Percentiles rank a stretch among this genome's conserved stretches.
Conservation (phyloP, 1,140 invertebrate genomes). For the Pogonognathellus flavescens region DNA sequence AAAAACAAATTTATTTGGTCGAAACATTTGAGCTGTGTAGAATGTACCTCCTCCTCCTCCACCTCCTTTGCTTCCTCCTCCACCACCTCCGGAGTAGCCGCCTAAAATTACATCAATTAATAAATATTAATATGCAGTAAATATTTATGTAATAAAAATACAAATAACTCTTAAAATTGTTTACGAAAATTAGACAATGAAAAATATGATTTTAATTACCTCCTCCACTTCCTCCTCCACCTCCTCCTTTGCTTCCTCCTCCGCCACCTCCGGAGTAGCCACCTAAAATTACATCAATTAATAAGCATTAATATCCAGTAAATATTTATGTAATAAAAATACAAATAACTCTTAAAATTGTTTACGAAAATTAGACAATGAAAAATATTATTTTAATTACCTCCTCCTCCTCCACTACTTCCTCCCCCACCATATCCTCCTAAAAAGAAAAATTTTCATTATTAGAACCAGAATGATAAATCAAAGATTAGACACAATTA, state of each 20-base stretch:
- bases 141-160: too few relatives aligned
- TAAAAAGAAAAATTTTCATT: background rate
- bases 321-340: too few relatives aligned
- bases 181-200: too few relatives aligned
- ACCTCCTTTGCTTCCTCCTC: background rate
- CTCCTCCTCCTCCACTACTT: background rate
- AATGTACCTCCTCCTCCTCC: background rate
- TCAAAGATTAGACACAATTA: background rate
- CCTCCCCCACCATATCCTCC: constrained; percentile 4
- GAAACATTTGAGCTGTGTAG: too few relatives aligned
- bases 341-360: too few relatives aligned
- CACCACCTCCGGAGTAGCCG: background rate
- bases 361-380: too few relatives aligned
- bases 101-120: background rate
- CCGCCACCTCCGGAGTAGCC: constrained; percentile 9
- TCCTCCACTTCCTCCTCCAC: too few relatives aligned
- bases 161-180: too few relatives aligned
- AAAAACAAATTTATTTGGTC: background rate
- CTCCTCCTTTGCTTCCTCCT: background rate
- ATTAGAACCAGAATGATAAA: background rate
- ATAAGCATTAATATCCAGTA: background rate
- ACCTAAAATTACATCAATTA: background rate
- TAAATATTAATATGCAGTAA: background rate
- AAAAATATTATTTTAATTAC: background rate
- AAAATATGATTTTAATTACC: background rate